phyloP scores from a whole-genome alignment of 2,797 vertebrate species.

The Gymnothorax javanicus region DNA sequence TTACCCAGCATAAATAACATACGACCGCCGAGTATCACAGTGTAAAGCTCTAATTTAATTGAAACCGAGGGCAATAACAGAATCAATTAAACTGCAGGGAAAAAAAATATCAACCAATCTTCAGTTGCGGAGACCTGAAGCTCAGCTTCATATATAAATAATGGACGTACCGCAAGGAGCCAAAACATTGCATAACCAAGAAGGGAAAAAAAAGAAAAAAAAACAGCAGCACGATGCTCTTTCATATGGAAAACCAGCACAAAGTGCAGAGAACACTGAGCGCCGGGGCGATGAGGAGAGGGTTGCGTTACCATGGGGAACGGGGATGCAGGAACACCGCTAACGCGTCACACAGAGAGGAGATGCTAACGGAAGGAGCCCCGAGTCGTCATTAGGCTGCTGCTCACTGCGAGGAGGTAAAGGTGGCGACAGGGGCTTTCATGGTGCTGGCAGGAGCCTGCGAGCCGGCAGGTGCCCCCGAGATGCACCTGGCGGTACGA shows the following conservation, averaged over 20 bases:
- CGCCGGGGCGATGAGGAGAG: neutral
- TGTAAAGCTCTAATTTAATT: neutral
- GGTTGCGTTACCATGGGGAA: neutral
- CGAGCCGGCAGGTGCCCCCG: neutral
- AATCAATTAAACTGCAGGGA: neutral
- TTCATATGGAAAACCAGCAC: neutral
- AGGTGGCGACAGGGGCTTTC: neutral
- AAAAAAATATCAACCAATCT: neutral
- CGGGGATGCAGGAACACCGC: neutral
- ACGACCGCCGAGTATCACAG: neutral
- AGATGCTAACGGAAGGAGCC: neutral
- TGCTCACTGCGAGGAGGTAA: neutral
- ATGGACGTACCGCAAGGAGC: neutral
- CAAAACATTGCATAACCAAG: neutral
- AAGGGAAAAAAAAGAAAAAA: neutral
- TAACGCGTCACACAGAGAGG: neutral
- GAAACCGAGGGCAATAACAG: neutral
- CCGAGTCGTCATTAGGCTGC: conserved; percentile 11
- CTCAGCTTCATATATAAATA: conserved; percentile 11
- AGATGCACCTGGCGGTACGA: neutral
- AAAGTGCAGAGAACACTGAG: neutral
- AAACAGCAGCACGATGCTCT: neutral
- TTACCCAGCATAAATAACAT: neutral
- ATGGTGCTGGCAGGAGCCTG: neutral
- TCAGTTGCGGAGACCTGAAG: neutral